Base-by-base conservation (phyloP, 2,888 invertebrate genomes). In the Sicus ferrugineus region DNA sequence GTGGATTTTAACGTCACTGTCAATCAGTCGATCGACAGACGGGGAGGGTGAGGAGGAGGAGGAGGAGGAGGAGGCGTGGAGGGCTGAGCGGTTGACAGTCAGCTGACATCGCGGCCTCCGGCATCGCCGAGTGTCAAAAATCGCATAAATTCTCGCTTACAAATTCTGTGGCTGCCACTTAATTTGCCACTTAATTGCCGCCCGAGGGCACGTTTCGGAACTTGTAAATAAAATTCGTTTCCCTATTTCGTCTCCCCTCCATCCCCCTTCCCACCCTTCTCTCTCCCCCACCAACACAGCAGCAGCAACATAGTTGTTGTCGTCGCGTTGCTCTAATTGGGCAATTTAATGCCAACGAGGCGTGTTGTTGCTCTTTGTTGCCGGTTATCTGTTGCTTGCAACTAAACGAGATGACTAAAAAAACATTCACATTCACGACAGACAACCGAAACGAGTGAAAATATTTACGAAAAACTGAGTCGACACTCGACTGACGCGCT, bases 301-400 rank as follows among this genome's bases (percentile, higher is more conserved):
- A n/a, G n/a, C n/a, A n/a, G n/a, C n/a, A n/a, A n/a, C n/a, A n/a
- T n/a, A 54, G 54, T 28, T 28, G 9, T 79, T 80, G 77, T 77
- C 71, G 67, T 26, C 4, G 28, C 54, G 14, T 19, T 54, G n/a
- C 28, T 54, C 9, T 79, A 81, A 79, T 81, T 81, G 83, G 84
- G 80, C 82, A 83, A 84, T 83, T 84, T 80, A 81, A 82, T 81
- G 81, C 79, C 81, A 81, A 79, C 80, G 83, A 79, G 78, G 84
- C 81, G 83, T 81, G 80, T 9, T 26, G 63, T 72, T 73, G 72
- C 65, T 73, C 73, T 72, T 74, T 73, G 69, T 31, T 11, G 70
- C 62, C 9, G 11, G 34, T 64, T 64, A 14, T 26, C 26, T 59
- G 54, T 42, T 42, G 11, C 9, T 16, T 9, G 42, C 42, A 42